Base-by-base conservation (phyloP, 1,140 invertebrate genomes). In the Limonius californicus region DNA sequence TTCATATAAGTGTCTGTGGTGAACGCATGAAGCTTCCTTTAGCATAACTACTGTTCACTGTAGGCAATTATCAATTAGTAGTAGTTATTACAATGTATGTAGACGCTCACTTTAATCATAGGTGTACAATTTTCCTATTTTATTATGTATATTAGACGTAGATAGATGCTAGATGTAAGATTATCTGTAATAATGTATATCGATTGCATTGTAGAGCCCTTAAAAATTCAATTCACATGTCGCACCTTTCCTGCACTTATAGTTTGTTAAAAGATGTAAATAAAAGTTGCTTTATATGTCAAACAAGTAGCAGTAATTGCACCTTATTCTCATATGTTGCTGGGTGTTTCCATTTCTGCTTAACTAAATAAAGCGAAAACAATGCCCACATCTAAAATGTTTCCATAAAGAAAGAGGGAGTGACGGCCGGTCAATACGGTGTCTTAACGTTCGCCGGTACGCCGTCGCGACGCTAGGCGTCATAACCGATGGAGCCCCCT, bases 11-110 rank as follows among this genome's bases (percentile, higher is more conserved):
- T 32, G 18, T 58, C 55, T 47, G 32, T 54, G 16, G 9, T 11
- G 15, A 21, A 32, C 14, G 14, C 18, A 42, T 30, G 39, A 57
- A 35, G 45, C 42, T 21, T 35, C 23, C 30, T 57, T 43, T 42
- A 23, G n/a, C 16, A 43, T 27, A 12, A 20, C 32, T 57, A 35
- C 53, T 43, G 66, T 57, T 42, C 27, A 57, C 35, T 57, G 18
- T 57, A 14, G 20, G 42, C 42, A 58, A 35, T 57, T 58, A 43
- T 27, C 14, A 56, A 55, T 35, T 42, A 42, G 35, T n/a, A 50
- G 45, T 50, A 50, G 16, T 50, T 45, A 45, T n/a, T 45, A 21
- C 16, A 50, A 19, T 50, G n/a, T 50, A 50, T 27, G 45, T 19
- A 19, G 14, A 50, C 16, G 45, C 45, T 18, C 45, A 50, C 45